Conservation (phyloP, 2,888 invertebrate species). For the Mythimna albipuncta region DNA sequence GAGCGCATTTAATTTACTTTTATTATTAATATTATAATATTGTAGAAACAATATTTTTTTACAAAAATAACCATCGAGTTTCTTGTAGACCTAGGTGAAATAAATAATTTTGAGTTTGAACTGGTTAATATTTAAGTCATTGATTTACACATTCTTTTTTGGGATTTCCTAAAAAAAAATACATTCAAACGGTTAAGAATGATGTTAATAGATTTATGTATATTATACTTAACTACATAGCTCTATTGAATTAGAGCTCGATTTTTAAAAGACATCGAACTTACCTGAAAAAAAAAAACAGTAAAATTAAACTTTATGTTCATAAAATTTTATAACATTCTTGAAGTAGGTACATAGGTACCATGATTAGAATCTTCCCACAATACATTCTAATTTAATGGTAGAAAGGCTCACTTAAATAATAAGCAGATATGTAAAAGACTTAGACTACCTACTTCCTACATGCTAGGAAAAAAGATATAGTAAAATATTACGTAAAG, state of each 20-base stretch:
- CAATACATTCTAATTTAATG: slow-evolving; percentile 31
- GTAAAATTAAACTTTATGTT: background rate
- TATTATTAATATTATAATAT: too few species aligned
- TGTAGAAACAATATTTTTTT: too few species aligned
- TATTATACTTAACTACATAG: slow-evolving; percentile 31
- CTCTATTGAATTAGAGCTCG: background rate
- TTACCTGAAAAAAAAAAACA: slow-evolving; percentile 70
- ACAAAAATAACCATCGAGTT: too few species aligned
- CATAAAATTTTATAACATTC: background rate
- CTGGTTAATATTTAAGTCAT: too few species aligned
- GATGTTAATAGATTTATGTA: background rate
- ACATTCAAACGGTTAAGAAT: slow-evolving; percentile 6
- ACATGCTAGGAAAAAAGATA: too few species aligned
- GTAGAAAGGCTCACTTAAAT: background rate
- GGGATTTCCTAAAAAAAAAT: too few species aligned
- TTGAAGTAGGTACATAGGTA: background rate
- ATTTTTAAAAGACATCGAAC: slow-evolving; percentile 52
- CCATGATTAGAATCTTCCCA: slow-evolving; percentile 24
- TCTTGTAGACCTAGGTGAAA: too few species aligned
- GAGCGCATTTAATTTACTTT: too few species aligned
- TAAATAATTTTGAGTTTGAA: too few species aligned
- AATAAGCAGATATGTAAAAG: background rate
- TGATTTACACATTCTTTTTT: too few species aligned
- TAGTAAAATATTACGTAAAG: slow-evolving; percentile 35
- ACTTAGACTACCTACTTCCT: background rate